Conservation (phyloP, 2,113 vertebrate species). For the Onychostoma macrolepis region DNA sequence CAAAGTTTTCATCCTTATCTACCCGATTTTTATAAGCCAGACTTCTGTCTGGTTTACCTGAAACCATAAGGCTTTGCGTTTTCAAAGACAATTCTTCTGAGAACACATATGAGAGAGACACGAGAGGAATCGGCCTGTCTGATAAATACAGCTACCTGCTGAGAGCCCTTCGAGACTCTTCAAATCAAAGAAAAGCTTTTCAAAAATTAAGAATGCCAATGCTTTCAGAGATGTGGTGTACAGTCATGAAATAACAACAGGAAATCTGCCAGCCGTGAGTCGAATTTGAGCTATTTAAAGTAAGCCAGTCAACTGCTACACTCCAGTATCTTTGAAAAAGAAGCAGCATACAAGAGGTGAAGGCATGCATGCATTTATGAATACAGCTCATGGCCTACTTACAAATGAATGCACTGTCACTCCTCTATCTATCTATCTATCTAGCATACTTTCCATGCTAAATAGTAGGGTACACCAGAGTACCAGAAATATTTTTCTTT, state of each 20-base stretch:
- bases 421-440: not conserved
- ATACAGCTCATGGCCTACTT: constrained; percentile 57
- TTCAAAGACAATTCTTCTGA: constrained; percentile 4
- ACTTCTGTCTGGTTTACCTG: not conserved
- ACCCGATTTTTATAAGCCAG: not conserved
- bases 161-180: not conserved
- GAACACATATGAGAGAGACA: not conserved
- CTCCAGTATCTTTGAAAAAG: constrained; percentile 40
- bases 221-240: constrained; percentile 4
- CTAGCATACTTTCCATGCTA: no score
- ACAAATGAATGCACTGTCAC: constrained; percentile 49
- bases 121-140: not conserved
- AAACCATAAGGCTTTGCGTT: not conserved
- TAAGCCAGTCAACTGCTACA: constrained; percentile 30
- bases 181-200: constrained; percentile 20
- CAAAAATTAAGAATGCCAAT: constrained; percentile 21
- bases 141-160: constrained; percentile 2
- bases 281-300: constrained; percentile 47
- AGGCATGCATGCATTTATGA: constrained; percentile 64
- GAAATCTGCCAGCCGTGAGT: constrained; percentile 17
- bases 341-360: constrained; percentile 36
- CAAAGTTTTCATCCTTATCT: not conserved
- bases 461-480: no score
- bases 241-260: constrained; percentile 13
- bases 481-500: no score